Evolutionary conservation across 2,888 invertebrate genomes (phyloP), one percentile per base, ranked within the genome.

Genomic region (Imbricaverruca yamaguchii): DNA sequence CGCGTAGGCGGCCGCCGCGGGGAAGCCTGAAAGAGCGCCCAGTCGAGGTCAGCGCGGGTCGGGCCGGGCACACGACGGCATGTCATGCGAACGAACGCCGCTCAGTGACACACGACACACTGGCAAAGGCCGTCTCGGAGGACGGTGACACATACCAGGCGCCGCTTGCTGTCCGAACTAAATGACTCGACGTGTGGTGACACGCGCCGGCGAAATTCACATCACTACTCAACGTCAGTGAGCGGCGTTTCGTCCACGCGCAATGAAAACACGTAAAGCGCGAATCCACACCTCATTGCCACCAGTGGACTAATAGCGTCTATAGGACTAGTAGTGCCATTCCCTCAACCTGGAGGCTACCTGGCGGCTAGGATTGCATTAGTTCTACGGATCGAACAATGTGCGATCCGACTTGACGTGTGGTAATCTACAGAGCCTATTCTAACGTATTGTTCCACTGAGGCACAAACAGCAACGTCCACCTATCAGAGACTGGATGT

Each of bases 1-100:
- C 90, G 96, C 95, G 90, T 95, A 95, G 87, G 95, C 95, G 88
- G 93, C 93, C 89, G 95, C 95, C 90, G 84, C 83, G 67, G 95
- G 95, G 89, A 96, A 95, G 91, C 95, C 95, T 95, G 92, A 84
- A 85, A 67, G 23, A 25, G 23, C 23, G 63, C 63, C 80, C 63
- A n/a, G 80, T 15, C 63, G 21, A 65, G 80, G 65, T 65, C 80
- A 61, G 80, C 13, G 23, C 57, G 23, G 59, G 80, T 53, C 61
- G 57, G 80, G 23, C 59, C 39, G 15, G 80, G 53, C 59, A 10
- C n/a, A 59, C 56, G 78, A 12, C 56, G 53, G 78, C 53, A 53
- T 12, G 78, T 25, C 78, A 18, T 18, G 7, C 61, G 61, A 18
- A 39, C 18, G 15, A 61, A 61, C 61, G 61, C 61, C 61, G 61